A percentile compares a stretch with the other conserved stretches of the same genome.
These are phyloP conservation scores for Manis crassicaudata DNA, from an alignment of 2,797 vertebrate genomes.

Conservation along the genomic window DNA sequence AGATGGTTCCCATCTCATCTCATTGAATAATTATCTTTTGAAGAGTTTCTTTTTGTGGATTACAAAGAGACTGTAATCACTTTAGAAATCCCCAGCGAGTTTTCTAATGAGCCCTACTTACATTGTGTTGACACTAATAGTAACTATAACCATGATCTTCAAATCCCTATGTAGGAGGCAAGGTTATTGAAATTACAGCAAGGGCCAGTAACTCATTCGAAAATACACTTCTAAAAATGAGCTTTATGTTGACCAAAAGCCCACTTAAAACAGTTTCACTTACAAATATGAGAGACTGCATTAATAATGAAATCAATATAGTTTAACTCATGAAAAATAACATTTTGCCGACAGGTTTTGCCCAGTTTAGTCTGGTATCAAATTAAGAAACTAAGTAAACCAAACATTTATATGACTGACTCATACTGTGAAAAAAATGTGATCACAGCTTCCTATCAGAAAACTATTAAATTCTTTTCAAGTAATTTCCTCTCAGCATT, in stretches of 20 bases:
- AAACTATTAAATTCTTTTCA: constrained; percentile 78
- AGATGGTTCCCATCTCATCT: constrained; percentile 69
- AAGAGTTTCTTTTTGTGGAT: constrained; percentile 72
- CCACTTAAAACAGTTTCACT: constrained; percentile 64
- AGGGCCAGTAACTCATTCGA: constrained; percentile 74
- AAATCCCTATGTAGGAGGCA: constrained; percentile 69
- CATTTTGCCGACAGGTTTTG: constrained; percentile 67
- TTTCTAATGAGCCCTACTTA: constrained; percentile 77
- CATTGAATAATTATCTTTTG: constrained; percentile 68
- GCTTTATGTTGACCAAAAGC: constrained; percentile 60
- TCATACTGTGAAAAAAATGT: constrained; percentile 82
- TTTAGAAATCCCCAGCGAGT: constrained; percentile 74
- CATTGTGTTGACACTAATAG: constrained; percentile 79
- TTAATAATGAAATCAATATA: constrained; percentile 74
- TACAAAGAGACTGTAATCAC: constrained; percentile 78
- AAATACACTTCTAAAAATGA: constrained; percentile 69
- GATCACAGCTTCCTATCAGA: constrained; percentile 80
- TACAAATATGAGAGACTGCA: constrained; percentile 70
- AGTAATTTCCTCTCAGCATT: constrained; percentile 81
- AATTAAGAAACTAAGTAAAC: constrained; percentile 82
- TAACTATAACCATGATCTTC: constrained; percentile 78
- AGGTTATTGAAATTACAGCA: constrained; percentile 83
- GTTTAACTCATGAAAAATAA: constrained; percentile 72
- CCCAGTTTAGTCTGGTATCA: constrained; percentile 76
- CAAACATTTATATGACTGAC: constrained; percentile 76